These are phyloP conservation scores for Acyrthosiphon pisum DNA, from an alignment of 1,140 invertebrate genomes.

Conservation along the genomic window DNA sequence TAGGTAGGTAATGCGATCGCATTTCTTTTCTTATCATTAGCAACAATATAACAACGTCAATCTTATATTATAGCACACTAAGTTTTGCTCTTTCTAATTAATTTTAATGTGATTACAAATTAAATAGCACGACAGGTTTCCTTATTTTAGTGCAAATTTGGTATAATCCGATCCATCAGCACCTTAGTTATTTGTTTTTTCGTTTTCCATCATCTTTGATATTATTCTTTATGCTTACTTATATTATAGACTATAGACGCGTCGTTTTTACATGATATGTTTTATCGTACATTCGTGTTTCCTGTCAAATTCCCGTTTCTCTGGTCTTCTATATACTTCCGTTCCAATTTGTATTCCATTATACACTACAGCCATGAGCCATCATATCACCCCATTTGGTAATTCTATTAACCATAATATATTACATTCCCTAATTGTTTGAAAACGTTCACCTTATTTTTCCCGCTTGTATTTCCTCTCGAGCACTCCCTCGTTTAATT, in stretches of 20 bases:
- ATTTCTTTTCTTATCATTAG: neutral
- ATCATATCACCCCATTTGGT: neutral
- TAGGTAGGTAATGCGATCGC: neutral
- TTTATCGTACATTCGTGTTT: neutral
- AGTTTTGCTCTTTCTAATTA: neutral
- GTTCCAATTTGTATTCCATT: neutral
- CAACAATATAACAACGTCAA: neutral
- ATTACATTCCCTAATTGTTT: constrained; percentile 17
- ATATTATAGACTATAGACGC: no score
- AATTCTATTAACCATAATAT: constrained; percentile 10
- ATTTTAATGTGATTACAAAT: neutral
- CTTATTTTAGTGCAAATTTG: neutral
- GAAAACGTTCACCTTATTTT: neutral
- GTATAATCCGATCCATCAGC: no score
- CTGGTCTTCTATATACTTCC: neutral
- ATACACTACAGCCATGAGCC: neutral
- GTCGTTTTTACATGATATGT: neutral
- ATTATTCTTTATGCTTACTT: neutral
- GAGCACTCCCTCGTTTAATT: neutral
- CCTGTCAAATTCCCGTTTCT: neutral
- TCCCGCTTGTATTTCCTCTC: neutral
- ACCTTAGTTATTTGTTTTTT: neutral
- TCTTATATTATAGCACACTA: neutral
- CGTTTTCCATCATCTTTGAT: neutral
- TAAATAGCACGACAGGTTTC: neutral